Evolutionary conservation across 92 coral and sea anemone species (phyloP), one percentile per base, ranked within the genome.

Genomic region (Blastomussa wellsi): DNA sequence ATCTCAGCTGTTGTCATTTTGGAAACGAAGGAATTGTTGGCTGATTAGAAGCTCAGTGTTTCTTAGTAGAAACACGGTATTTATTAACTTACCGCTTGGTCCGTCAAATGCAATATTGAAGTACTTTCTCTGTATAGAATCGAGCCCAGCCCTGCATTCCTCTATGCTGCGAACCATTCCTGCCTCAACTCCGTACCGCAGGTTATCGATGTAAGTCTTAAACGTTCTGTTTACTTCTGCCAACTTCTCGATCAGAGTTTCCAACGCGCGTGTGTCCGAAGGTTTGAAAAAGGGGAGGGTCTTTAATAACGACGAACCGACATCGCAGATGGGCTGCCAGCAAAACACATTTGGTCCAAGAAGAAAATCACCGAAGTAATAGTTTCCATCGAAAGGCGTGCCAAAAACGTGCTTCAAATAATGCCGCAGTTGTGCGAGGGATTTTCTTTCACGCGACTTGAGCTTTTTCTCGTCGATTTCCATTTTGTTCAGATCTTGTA

Each of bases 291-390:
- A 82, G 19, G 19, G 71, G 13, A 90, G 51, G 28, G 38, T 35
- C 35, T 12, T 69, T 36, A 37, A 7, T 20, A 88, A 49, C 24
- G 82, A 68, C 2, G 7, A 10, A 8, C 85, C 84, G 3, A 92
- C 90, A 20, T 67, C 36, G 39, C 95, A 94, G 32, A 94, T 86
- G 0, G 85, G 87, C 19, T 92, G 90, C 94, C 91, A 87, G 33
- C 98, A 92, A 76, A 94, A 94, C 22, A 82, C 44, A 77, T 90
- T 92, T 7, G 98, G 98, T 1, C 98, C 98, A 52, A 94, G 84
- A 39, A 92, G 83, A 88, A 84, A 94, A 53, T 94, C 98, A 5
- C 91, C 98, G 3, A 89, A 57, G 74, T 94, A 94, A 71, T 94
- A 94, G 68, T 94, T 89, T 38, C 89, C 90, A 77, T 88, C 95